Evolutionary conservation across 1,140 invertebrate species (phyloP), one percentile per base, ranked within the genome.

Genomic region (Stegodyphus dumicola): DNA sequence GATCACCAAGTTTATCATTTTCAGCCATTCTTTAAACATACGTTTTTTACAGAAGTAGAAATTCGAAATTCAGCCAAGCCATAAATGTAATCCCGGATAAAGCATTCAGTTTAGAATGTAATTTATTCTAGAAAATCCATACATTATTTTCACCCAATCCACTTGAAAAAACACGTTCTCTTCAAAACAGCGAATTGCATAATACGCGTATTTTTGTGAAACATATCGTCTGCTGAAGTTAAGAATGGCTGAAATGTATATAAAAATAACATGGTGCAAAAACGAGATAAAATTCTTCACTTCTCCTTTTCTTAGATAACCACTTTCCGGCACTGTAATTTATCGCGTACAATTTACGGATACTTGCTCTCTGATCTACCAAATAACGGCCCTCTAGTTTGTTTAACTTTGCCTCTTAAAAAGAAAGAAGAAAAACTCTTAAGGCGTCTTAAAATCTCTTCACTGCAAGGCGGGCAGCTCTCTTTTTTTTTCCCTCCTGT

Each of bases 391-490:
- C 33, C 33, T 33, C 33, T 18, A 83, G 80, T 83, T 83, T 83
- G 80, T 83, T 83, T 75, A 83, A 83, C 80, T 74, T 75, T 53
- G 17, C 48, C 60, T 79, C 71, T 83, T 18, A 54, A 75, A 81
- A 75, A 83, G 67, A 78, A 69, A 33, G 48, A 51, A 53, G 15
- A n/a, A 79, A 49, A 15, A 18, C 17, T 73, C 48, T 80, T 60
- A 80, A 80, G 78, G 78, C 78, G 54, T 80, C 78, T 71, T 80
- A 70, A 80, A 80, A 80, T 80, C 78, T 66, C 78, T 80, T 75
- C 60, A 71, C 53, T 33, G 18, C n/a, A 71, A 67, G 48, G 52
- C 53, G 77, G 52, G 13, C 51, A 18, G n/a, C 52, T 66, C 52
- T 11, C 7, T 73, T 73, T 71, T 69, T 51, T 81, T 83, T 53